A percentile compares a stretch with the other conserved stretches of the same genome.
Conservation (phyloP, 2,113 vertebrate genomes). For the Neofelis nebulosa region DNA sequence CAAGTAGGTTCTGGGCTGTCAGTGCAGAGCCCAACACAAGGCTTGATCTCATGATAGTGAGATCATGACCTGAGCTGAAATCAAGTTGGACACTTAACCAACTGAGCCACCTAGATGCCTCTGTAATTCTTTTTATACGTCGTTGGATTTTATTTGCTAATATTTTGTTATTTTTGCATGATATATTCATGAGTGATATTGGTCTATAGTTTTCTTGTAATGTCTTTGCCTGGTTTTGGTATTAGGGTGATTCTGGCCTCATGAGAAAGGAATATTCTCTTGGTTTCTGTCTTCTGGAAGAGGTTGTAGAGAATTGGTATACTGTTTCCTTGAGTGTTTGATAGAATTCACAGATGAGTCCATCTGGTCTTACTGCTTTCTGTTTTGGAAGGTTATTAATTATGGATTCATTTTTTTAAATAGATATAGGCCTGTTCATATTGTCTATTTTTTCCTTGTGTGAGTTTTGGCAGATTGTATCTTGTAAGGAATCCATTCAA, state of each 20-base stretch:
- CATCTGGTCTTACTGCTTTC: not conserved
- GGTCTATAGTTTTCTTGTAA: not conserved
- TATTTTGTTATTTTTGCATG: not conserved
- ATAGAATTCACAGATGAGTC: not conserved
- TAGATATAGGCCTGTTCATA: not conserved
- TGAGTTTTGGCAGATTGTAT: not conserved
- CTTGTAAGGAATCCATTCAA: not conserved
- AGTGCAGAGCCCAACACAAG: too few species aligned
- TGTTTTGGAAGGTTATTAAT: constrained; percentile 9
- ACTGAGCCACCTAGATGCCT: too few species aligned
- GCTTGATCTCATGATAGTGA: too few species aligned
- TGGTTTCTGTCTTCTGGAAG: not conserved
- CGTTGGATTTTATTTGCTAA: not conserved
- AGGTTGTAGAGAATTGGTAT: not conserved
- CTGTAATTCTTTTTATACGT: not conserved
- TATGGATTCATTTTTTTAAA: not conserved
- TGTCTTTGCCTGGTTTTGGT: constrained; percentile 33
- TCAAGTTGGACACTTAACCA: too few species aligned
- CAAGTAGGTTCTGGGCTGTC: too few species aligned
- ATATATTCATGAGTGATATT: not conserved
- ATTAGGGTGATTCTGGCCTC: not conserved
- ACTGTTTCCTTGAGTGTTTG: not conserved
- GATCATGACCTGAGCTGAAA: too few species aligned
- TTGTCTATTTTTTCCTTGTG: not conserved
- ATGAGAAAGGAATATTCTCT: not conserved